Base-by-base conservation (phyloP, 2,797 vertebrate species). In the Remorina albescens region DNA sequence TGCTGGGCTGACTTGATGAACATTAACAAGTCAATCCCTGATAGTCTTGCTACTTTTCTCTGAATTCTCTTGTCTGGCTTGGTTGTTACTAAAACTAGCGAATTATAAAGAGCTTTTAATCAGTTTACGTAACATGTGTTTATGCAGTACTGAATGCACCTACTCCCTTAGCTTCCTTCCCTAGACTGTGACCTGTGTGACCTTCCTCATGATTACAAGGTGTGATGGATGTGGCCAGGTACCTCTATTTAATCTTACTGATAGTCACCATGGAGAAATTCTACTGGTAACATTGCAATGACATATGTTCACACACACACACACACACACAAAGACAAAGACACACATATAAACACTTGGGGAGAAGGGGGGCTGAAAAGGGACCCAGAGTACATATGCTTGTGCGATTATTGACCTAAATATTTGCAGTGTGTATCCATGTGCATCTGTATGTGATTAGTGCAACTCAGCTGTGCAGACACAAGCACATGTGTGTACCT, bases 261-360 rank as follows among this genome's bases (percentile, higher is more conserved):
- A 88, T 84, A 76, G 88, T 88, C 84, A 80, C 89, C 86, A 91
- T 89, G 82, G 86, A 86, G 83, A 87, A 92, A 91, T 91, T 91
- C 83, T 78, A 70, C 78, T 87, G 84, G 82, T 79, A 79, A 83
- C 67, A 77, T 83, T 82, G 86, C 89, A 90, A 83, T 90, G 87
- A 91, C 89, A 89, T 91, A 90, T 87, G 88, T 85, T 78, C 77
- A 55, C 71, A 6, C 47, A 70, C 55, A 55, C 28, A 59, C 64
- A 71, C 54, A 50, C 15, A 60, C 42, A 49, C 18, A 50, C 58
- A 58, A 34, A 47, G 36, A 49, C 41, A 42, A 18, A 34, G 42
- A 66, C 28, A 60, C 23, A 37, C 47, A 41, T 55, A 4, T 53
- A 37, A n/a, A 23, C n/a, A 57, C 6, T 2, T 36, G 34, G 6